Conservation (phyloP, 2,888 invertebrate species). For the Noctua comes region DNA sequence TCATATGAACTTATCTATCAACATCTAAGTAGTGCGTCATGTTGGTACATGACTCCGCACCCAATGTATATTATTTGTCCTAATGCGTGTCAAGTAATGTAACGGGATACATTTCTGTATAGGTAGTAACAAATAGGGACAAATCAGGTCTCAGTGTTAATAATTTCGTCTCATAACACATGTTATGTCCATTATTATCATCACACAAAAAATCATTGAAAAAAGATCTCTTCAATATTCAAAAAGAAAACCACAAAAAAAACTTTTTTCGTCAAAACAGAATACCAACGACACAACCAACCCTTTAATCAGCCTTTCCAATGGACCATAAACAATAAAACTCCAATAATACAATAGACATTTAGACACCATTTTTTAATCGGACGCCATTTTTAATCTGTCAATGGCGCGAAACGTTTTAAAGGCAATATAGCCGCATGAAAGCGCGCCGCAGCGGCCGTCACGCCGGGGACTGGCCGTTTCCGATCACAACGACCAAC, state of each 20-base stretch:
- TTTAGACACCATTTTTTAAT: slow-evolving; percentile 45
- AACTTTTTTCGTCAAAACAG: not conserved
- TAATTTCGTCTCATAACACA: not conserved
- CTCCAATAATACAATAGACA: slow-evolving; percentile 53
- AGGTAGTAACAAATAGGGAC: not conserved
- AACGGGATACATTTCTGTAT: not conserved
- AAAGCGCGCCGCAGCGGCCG: slow-evolving; percentile 45
- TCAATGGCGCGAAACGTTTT: slow-evolving; percentile 43
- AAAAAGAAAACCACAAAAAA: not conserved
- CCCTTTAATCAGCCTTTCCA: slow-evolving; percentile 33
- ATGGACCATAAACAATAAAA: slow-evolving; percentile 50
- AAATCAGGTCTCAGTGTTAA: not conserved
- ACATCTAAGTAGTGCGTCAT: not conserved
- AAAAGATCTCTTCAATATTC: not conserved
- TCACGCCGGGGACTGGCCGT: slow-evolving; percentile 54
- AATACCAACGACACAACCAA: slow-evolving; percentile 12
- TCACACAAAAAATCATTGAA: not conserved
- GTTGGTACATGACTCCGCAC: not conserved
- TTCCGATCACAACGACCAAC: slow-evolving; percentile 65
- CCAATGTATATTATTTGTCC: not conserved
- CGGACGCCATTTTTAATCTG: slow-evolving; percentile 53
- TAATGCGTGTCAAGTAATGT: not conserved
- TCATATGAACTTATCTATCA: not conserved
- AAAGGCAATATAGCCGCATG: slow-evolving; percentile 62
- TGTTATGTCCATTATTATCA: not conserved